A percentile compares a stretch with the other conserved stretches of the same genome.
Evolutionary conservation across 2,797 vertebrate genomes (phyloP).

Genomic region (Ara ararauna): DNA sequence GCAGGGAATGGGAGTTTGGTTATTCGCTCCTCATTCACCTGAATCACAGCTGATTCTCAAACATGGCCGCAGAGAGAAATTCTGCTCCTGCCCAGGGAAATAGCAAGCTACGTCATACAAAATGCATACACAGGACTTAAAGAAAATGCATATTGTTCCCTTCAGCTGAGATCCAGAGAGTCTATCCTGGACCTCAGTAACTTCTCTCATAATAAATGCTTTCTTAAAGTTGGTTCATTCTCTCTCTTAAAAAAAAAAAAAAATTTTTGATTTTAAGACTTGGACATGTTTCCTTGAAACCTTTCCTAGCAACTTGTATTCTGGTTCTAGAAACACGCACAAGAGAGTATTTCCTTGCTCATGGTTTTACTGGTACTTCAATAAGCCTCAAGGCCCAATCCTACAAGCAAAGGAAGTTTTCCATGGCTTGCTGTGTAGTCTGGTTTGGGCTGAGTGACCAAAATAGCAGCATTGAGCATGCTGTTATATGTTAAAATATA

Average conservation of each 20-base stretch:
- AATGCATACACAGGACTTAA: background rate
- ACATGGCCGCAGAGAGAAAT: background rate
- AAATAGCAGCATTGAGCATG: constrained; percentile 20
- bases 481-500: background rate
- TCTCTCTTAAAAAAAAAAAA: background rate
- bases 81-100: background rate
- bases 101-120: background rate
- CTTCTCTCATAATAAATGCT: background rate
- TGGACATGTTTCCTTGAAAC: background rate
- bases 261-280: background rate
- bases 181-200: background rate
- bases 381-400: background rate
- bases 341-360: background rate
- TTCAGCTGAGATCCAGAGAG: background rate
- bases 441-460: background rate
- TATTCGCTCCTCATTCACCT: background rate
- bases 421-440: background rate
- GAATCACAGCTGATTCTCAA: background rate
- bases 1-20: background rate
- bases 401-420: constrained; percentile 18
- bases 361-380: background rate
- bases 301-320: background rate
- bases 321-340: background rate
- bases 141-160: background rate
- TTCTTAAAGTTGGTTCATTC: background rate